Conservation (phyloP, 2,797 vertebrate genomes). For the Knipowitschia caucasica region DNA sequence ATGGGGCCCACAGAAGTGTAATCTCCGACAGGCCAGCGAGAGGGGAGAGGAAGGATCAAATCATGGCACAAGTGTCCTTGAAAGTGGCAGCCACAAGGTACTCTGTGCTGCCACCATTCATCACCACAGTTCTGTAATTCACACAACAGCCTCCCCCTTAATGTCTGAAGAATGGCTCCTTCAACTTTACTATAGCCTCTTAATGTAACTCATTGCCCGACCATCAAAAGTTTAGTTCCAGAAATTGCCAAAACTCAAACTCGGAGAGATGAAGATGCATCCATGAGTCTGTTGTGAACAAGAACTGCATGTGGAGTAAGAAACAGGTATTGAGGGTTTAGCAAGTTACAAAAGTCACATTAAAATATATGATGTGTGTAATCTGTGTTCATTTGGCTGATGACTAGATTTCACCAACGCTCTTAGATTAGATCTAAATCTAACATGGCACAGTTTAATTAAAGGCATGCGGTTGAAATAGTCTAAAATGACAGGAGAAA, state of each 20-base stretch:
- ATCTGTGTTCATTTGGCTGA: too few relatives aligned
- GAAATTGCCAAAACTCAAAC: neutral
- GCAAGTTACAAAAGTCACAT: too few relatives aligned
- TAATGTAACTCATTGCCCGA: neutral
- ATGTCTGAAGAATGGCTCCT: slow-evolving; percentile 8
- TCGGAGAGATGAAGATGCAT: neutral
- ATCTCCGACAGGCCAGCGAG: slow-evolving; percentile 1
- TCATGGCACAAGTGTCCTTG: slow-evolving; percentile 10
- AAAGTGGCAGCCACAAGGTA: slow-evolving; percentile 6
- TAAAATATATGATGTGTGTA: too few relatives aligned
- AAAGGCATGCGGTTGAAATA: too few relatives aligned
- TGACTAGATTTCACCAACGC: too few relatives aligned
- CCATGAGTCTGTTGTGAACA: neutral
- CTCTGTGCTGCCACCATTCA: slow-evolving; percentile 4
- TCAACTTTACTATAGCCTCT: neutral
- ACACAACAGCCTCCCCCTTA: slow-evolving; percentile 6
- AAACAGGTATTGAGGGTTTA: neutral
- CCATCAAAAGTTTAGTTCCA: slow-evolving; percentile 7
- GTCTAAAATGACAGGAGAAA: too few relatives aligned
- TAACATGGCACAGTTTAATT: too few relatives aligned
- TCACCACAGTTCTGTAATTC: neutral
- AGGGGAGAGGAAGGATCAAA: slow-evolving; percentile 9
- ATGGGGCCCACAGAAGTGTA: slow-evolving; percentile 3
- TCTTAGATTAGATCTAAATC: too few relatives aligned
- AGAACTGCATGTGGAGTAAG: neutral